Percentiles rank a stretch among this genome's conserved stretches.
Evolutionary conservation across 2,888 invertebrate genomes (phyloP).

Genomic region (Pandemis cinnamomeana): DNA sequence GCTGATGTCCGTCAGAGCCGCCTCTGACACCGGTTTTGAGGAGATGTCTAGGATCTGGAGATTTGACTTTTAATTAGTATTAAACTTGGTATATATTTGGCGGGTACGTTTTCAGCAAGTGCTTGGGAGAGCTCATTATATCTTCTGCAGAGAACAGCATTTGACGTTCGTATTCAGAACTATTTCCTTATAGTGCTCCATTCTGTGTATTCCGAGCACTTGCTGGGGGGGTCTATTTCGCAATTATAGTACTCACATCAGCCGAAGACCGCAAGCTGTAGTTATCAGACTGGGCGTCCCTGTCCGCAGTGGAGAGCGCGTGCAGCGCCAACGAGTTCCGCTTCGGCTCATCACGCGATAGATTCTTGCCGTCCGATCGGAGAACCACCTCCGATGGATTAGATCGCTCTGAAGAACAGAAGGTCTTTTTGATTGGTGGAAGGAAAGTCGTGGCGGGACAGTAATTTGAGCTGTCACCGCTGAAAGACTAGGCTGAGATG

Average conservation of each 20-base stretch:
- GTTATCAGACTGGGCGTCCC: conserved; percentile 79
- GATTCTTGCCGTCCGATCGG: conserved; percentile 65
- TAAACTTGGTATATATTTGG: no score
- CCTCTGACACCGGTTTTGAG: conserved; percentile 81
- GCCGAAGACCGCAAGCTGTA: conserved; percentile 80
- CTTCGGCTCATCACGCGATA: conserved; percentile 67
- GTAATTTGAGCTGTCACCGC: background rate
- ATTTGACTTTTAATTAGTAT: background rate
- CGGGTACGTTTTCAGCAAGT: no score
- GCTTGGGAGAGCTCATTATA: no score
- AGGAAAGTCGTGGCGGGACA: no score
- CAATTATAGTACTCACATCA: conserved; percentile 61
- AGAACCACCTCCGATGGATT: conserved; percentile 69
- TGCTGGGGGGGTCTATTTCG: no score
- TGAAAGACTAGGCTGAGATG: no score
- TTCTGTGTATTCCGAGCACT: no score
- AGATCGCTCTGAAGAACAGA: conserved; percentile 64
- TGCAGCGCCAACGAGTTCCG: conserved; percentile 65
- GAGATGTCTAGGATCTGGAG: conserved; percentile 79
- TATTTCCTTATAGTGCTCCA: no score
- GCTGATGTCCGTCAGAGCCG: conserved; percentile 79
- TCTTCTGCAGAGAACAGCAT: no score
- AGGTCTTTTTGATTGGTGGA: background rate
- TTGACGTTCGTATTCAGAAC: no score
- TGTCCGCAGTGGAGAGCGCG: conserved; percentile 66